phyloP scores from a whole-genome alignment of 2,888 invertebrate species.

The Dyspetes luteomarginatus region DNA sequence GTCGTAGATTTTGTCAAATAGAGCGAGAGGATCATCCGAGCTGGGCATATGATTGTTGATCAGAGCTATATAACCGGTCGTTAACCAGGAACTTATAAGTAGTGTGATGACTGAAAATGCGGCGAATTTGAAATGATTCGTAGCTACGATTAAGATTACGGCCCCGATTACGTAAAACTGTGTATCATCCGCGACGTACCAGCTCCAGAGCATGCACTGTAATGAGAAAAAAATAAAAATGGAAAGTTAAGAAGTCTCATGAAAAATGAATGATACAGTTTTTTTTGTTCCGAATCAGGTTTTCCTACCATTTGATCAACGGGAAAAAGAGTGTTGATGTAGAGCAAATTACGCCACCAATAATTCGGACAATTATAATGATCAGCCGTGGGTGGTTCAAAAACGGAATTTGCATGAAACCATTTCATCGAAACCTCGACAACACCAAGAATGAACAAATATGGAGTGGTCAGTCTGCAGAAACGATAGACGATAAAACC shows the following conservation, averaged over 20 bases:
- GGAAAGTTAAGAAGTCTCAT: too few species aligned
- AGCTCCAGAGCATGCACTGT: conserved; percentile 96
- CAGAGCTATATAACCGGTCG: conserved; percentile 92
- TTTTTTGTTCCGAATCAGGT: too few species aligned
- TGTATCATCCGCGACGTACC: conserved; percentile 94
- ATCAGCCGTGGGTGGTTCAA: conserved; percentile 92
- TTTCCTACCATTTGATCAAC: conserved; percentile 94
- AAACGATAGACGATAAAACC: conserved; percentile 90
- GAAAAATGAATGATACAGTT: too few species aligned
- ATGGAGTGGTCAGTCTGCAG: conserved; percentile 90
- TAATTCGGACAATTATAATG: conserved; percentile 92
- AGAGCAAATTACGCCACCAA: conserved; percentile 95
- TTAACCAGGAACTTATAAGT: conserved; percentile 90
- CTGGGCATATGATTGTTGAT: conserved; percentile 91
- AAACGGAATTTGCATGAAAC: conserved; percentile 92
- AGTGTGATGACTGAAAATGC: conserved; percentile 87
- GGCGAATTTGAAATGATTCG: conserved; percentile 92
- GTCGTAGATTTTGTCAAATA: conserved; percentile 95
- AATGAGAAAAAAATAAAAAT: conserved; percentile 74
- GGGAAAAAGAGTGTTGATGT: conserved; percentile 93
- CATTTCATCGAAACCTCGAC: conserved; percentile 95
- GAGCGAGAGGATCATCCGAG: conserved; percentile 91
- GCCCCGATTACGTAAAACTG: conserved; percentile 94
- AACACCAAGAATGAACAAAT: conserved; percentile 92
- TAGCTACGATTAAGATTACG: conserved; percentile 91